Conservation (phyloP, 2,888 invertebrate genomes). For the Hirtodrosophila duncani region DNA sequence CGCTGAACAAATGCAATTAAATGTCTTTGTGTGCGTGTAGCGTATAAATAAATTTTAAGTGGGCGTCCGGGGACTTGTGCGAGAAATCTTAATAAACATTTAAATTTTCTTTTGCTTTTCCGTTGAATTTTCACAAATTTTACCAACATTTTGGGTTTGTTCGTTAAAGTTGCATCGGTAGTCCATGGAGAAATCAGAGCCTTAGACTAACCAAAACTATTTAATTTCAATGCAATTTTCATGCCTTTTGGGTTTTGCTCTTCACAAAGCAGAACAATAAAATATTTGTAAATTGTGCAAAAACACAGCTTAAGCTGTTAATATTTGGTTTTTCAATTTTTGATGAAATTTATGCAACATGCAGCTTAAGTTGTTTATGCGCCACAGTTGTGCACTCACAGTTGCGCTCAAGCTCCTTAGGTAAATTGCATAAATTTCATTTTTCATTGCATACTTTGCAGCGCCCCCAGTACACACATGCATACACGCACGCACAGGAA, state of each 20-base stretch:
- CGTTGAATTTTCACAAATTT: constrained; percentile 24
- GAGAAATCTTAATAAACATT: constrained; percentile 21
- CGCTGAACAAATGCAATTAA: constrained; percentile 36
- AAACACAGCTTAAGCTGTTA: constrained; percentile 7
- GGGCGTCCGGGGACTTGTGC: constrained; percentile 23
- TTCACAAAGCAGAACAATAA: constrained; percentile 11
- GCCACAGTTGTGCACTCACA: constrained; percentile 30
- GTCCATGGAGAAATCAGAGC: no score
- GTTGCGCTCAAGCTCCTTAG: no score
- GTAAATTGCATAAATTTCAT: constrained; percentile 52
- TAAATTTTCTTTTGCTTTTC: constrained; percentile 23
- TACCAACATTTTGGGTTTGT: neutral
- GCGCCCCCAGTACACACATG: constrained; percentile 25
- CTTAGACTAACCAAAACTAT: no score
- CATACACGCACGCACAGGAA: neutral
- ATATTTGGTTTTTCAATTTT: constrained; percentile 17
- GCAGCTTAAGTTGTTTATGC: constrained; percentile 36
- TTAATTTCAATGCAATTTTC: neutral
- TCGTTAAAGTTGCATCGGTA: no score
- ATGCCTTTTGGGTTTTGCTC: neutral
- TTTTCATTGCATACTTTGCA: constrained; percentile 42
- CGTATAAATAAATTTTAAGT: constrained; percentile 45
- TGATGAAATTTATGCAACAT: constrained; percentile 24
- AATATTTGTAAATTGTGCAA: constrained; percentile 18
- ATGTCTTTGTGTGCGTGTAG: constrained; percentile 37